A percentile compares a stretch with the other conserved stretches of the same genome.
These are phyloP conservation scores for Trochalopteron elliotii DNA, from an alignment of 2,113 vertebrate genomes.

Conservation along the genomic window DNA sequence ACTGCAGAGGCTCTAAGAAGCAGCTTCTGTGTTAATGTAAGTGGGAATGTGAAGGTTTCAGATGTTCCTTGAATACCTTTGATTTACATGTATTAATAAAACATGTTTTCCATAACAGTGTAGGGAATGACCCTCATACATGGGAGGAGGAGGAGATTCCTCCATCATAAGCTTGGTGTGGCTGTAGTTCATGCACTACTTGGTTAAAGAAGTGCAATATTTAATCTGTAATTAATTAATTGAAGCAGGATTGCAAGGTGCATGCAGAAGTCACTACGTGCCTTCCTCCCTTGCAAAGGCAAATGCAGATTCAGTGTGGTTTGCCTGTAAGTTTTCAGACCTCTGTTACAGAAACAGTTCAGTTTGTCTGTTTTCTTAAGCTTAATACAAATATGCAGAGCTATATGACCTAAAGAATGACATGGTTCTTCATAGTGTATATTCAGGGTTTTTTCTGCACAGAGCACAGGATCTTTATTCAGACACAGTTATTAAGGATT, in stretches of 20 bases:
- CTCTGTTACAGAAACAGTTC: background rate
- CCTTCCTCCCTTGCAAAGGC: background rate
- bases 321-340: background rate
- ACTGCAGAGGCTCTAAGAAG: background rate
- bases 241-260: background rate
- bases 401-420: background rate
- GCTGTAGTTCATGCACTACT: background rate
- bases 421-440: background rate
- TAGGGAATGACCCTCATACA: background rate
- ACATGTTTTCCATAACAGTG: background rate
- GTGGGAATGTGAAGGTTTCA: background rate
- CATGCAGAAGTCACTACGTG: background rate
- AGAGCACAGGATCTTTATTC: background rate
- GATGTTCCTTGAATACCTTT: background rate
- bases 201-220: background rate
- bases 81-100: background rate
- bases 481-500: background rate
- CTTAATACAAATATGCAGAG: background rate
- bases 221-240: slow-evolving; percentile 5
- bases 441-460: background rate
- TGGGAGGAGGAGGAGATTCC: background rate
- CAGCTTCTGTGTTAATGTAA: background rate
- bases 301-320: background rate
- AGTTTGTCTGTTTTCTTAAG: background rate
- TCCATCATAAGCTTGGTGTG: background rate